Evolutionary conservation across 1,140 invertebrate genomes (phyloP).

Genomic region (Parapsyche elsis): DNA sequence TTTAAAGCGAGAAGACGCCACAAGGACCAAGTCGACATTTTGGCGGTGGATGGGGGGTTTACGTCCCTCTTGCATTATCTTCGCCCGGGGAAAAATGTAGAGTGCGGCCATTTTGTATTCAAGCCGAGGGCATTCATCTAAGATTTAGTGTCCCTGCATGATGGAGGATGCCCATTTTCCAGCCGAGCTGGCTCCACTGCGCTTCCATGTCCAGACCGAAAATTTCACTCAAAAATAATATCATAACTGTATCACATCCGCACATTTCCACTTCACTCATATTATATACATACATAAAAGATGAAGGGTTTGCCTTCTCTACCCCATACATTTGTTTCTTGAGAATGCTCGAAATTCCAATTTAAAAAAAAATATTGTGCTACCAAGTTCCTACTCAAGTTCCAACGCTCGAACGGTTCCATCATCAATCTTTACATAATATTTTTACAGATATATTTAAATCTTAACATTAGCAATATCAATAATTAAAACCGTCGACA

Average conservation of each 20-base stretch:
- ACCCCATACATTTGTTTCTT: too few relatives aligned
- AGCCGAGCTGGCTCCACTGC: slow-evolving; percentile 21
- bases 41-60: neutral
- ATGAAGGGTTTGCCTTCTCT: neutral
- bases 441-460: too few relatives aligned
- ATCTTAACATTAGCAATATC: too few relatives aligned
- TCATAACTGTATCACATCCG: neutral
- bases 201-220: neutral
- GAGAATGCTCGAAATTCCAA: too few relatives aligned
- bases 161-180: slow-evolving; percentile 44
- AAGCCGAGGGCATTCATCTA: slow-evolving; percentile 44
- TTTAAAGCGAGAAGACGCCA: neutral
- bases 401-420: too few relatives aligned
- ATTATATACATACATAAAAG: neutral
- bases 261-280: too few relatives aligned
- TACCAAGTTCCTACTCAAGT: too few relatives aligned
- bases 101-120: slow-evolving; percentile 46
- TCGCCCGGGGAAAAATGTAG: slow-evolving; percentile 34
- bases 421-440: too few relatives aligned
- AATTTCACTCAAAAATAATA: slow-evolving; percentile 10
- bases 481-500: too few relatives aligned
- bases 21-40: neutral
- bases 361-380: too few relatives aligned
- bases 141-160: slow-evolving; percentile 43
- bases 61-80: slow-evolving; percentile 22